Evolutionary conservation across 2,797 vertebrate species (phyloP), one percentile per base, ranked within the genome.

Genomic region (Ciconia nigra): DNA sequence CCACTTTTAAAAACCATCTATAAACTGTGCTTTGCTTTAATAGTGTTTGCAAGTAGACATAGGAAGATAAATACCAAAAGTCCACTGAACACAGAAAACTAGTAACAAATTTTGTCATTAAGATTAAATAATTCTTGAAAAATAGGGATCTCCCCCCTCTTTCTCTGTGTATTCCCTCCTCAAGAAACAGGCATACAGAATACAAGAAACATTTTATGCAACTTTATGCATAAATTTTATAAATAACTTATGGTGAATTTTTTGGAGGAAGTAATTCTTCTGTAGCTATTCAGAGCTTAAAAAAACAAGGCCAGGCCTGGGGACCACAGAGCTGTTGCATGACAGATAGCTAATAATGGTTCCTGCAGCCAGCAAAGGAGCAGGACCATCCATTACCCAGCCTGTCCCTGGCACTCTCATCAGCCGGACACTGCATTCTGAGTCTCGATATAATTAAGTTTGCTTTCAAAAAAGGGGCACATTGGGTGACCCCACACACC

Each of bases 101-200:
- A 72, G 17, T n/a, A 65, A 55, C 8, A 58, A n/a, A 46, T 54
- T 28, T 25, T 37, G 25, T 61, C 41, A 46, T 62, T 39, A 46
- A 65, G 26, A 78, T 25, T 0, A 82, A 83, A 37, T 10, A 51
- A 39, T 61, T 76, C 5, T 33, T 81, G 26, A 46, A 87, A 85
- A 79, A 25, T 1, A 65, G 10, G 7, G 3, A 4, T 11, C 14
- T 8, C 3, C 6, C 26, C 25, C 15, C 13, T 2, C 13, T 19
- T 39, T 63, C 24, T 55, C 54, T 35, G 8, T 18, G 0, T 31
- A 63, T 19, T 67, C 49, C 17, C 46, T 78, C 24, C 54, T 82
- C 42, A 51, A 54, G 42, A 87, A 90, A 39, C 10, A 52, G 24
- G 25, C 20, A 85, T 9, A 59, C 2, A 73, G 25, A 85, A 79